These are phyloP conservation scores for Promerops cafer DNA, from an alignment of 2,113 vertebrate genomes.

Conservation along the genomic window DNA sequence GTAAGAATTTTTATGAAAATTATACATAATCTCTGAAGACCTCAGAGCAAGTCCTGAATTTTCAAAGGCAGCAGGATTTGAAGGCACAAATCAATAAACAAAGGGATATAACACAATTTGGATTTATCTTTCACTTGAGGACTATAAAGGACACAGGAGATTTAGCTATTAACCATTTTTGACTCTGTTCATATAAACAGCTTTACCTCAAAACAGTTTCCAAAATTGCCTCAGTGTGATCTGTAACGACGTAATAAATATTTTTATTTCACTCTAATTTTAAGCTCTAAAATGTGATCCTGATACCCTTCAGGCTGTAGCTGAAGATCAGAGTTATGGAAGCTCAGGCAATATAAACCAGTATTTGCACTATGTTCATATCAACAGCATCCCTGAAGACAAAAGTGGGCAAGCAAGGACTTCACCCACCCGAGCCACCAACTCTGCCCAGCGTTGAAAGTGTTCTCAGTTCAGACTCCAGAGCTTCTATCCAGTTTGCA, in stretches of 20 bases:
- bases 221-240: background rate
- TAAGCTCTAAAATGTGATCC: background rate
- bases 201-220: background rate
- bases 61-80: background rate
- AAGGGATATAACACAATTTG: background rate
- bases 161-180: background rate
- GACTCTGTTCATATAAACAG: background rate
- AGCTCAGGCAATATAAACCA: background rate
- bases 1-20: background rate
- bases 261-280: background rate
- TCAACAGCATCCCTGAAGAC: background rate
- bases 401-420: background rate
- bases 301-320: background rate
- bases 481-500: background rate
- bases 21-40: background rate
- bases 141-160: background rate
- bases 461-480: background rate
- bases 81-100: background rate
- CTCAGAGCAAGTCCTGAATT: background rate
- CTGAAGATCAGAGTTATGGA: background rate
- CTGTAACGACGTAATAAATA: rapidly evolving
- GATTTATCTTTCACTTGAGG: background rate
- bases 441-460: background rate
- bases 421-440: background rate
- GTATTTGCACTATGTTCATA: background rate